Percentiles rank a stretch among this genome's conserved stretches.
Evolutionary conservation across 1,140 invertebrate genomes (phyloP).

Genomic region (Macrotrachela quadricornifera): DNA sequence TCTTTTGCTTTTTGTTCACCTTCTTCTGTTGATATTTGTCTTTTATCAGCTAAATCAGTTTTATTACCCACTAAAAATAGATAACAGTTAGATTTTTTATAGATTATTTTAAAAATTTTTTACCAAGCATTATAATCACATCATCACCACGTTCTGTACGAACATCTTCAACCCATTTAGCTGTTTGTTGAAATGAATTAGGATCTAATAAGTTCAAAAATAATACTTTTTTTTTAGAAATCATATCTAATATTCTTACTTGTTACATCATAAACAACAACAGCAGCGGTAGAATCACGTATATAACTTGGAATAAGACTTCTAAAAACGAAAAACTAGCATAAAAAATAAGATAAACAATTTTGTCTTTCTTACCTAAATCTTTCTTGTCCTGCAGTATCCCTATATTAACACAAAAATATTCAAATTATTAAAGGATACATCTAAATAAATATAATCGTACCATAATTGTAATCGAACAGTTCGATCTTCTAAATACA

Average conservation of each 20-base stretch:
- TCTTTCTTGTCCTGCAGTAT: constrained; percentile 21
- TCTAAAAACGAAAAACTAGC: constrained; percentile 25
- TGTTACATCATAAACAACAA: constrained; percentile 98
- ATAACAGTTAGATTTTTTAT: no score
- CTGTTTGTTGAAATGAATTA: constrained; percentile 99
- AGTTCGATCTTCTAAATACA: constrained; percentile 98
- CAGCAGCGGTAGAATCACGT: constrained; percentile 92
- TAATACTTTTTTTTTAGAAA: background rate
- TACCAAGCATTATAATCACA: constrained; percentile 85
- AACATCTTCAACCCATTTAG: constrained; percentile 99
- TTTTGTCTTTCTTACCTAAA: no score
- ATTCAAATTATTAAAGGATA: no score
- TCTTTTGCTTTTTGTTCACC: constrained; percentile 94
- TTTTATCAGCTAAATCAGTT: constrained; percentile 93
- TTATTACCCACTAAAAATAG: constrained; percentile 66
- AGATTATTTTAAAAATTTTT: no score
- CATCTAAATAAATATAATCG: no score
- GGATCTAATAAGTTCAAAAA: constrained; percentile 31
- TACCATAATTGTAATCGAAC: constrained; percentile 94
- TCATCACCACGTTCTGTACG: constrained; percentile 92
- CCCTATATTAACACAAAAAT: constrained; percentile 21
- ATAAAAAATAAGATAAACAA: no score
- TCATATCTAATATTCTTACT: constrained; percentile 39
- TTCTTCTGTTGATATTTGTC: constrained; percentile 81
- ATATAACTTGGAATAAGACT: constrained; percentile 98